These are phyloP conservation scores for Seladonia tumulorum DNA, from an alignment of 2,888 invertebrate genomes.

Conservation along the genomic window DNA sequence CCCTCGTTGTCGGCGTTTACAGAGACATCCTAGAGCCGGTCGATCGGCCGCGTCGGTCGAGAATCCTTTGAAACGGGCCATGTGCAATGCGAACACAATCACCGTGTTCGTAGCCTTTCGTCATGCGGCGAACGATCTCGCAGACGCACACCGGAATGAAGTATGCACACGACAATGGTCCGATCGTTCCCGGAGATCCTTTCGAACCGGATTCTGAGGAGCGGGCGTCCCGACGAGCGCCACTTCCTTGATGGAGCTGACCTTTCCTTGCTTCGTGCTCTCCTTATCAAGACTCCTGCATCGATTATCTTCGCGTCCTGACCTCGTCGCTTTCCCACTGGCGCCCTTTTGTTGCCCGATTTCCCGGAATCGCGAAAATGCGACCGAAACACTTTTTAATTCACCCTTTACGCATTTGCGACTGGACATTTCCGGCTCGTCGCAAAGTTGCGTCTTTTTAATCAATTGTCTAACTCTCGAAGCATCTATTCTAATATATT, in stretches of 20 bases:
- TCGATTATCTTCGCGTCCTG: not conserved
- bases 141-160: slow-evolving; percentile 49
- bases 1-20: not conserved
- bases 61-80: slow-evolving; percentile 17
- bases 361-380: not conserved
- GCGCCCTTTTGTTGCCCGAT: not conserved
- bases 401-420: not conserved
- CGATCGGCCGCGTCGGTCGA: not conserved
- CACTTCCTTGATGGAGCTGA: slow-evolving; percentile 47
- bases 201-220: slow-evolving; percentile 68
- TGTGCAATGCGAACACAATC: slow-evolving; percentile 39
- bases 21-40: slow-evolving; percentile 31
- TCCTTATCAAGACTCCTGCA: slow-evolving; percentile 1
- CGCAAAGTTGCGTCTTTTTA: too few species aligned
- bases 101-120: slow-evolving; percentile 59
- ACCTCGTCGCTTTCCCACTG: not conserved
- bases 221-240: slow-evolving; percentile 17
- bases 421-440: too few species aligned
- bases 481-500: too few species aligned
- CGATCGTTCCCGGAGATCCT: slow-evolving; percentile 52
- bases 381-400: not conserved
- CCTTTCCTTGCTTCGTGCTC: slow-evolving; percentile 12
- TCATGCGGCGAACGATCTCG: slow-evolving; percentile 33
- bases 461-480: too few species aligned
- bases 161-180: slow-evolving; percentile 30